Evolutionary conservation across 2,797 vertebrate genomes (phyloP), one percentile per base, ranked within the genome.

Genomic region (Chaunax sp.): DNA sequence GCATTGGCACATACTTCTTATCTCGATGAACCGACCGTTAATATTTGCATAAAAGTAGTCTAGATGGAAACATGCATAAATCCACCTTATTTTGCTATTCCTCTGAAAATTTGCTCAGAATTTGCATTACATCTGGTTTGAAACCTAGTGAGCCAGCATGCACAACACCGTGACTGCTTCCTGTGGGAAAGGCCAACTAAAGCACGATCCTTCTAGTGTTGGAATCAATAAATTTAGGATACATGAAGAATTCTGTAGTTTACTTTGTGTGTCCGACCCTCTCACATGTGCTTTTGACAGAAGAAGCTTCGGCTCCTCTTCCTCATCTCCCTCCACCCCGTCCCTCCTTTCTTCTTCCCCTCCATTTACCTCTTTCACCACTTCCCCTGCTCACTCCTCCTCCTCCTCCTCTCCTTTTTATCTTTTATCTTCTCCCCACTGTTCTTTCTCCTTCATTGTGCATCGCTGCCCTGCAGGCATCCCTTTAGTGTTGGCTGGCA

Each of bases 381-480:
- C 47, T 59, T 57, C 37, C 67, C 19, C 2, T 35, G 19, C 70
- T 61, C 11, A 0, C 50, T 63, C 74, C 64, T 72, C 69, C 54
- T 77, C 72, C 68, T 70, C 66, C 50, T 79, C 47, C 30, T 67
- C 37, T 69, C 4, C 56, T 26, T 84, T 81, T 85, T 70, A 75
- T 87, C 61, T 83, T 79, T 76, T 52, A 71, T 81, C 62, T 61
- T 62, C 53, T 54, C 68, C 61, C 53, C 68, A 47, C 78, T 78
- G 57, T 78, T 85, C 81, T 33, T 75, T 90, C 78, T 82, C 77
- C 81, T 71, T 84, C 77, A 80, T 58, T 88, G 88, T 85, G 80
- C 85, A 84, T 26, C 38, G 19, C 62, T 67, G 77, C 67, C 90
- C 83, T 15, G 37, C 71, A 80, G 90, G 81, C 87, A 72, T 84